Evolutionary conservation across 2,797 vertebrate genomes (phyloP).

Genomic region (Ctenochaetus hawaiiensis): DNA sequence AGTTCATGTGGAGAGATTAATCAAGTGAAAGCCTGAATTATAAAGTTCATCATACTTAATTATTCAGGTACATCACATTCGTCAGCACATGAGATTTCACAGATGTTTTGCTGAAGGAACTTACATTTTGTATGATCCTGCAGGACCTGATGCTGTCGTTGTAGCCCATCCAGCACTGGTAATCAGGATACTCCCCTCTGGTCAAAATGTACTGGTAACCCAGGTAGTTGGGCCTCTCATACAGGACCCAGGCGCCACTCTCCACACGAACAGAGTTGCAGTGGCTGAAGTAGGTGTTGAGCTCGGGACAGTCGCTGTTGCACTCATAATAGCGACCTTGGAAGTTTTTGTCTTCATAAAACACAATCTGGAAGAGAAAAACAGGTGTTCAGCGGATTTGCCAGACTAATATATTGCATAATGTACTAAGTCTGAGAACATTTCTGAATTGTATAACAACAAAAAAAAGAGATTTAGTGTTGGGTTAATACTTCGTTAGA

Average conservation of each 20-base stretch:
- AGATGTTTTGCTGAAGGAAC: constrained; percentile 15
- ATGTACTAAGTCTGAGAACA: not conserved
- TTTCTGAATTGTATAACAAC: not conserved
- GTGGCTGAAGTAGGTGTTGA: constrained; percentile 65
- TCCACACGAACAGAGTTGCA: constrained; percentile 78
- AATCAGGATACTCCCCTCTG: constrained; percentile 75
- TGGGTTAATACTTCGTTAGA: too few species aligned
- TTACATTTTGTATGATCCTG: constrained; percentile 64
- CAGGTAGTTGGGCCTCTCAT: constrained; percentile 76
- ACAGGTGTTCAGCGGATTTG: not conserved
- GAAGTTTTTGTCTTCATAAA: constrained; percentile 79
- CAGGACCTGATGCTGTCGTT: constrained; percentile 78
- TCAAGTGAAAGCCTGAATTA: not conserved
- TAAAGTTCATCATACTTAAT: not conserved
- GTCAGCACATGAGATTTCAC: not conserved
- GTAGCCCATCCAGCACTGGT: constrained; percentile 76
- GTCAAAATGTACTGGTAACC: constrained; percentile 76
- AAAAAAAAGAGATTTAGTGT: not conserved
- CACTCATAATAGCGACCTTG: constrained; percentile 74
- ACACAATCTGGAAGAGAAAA: constrained; percentile 66
- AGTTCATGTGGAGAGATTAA: too few species aligned
- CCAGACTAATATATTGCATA: not conserved
- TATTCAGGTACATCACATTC: not conserved
- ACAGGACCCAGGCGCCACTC: constrained; percentile 75
- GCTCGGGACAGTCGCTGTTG: constrained; percentile 74